Evolutionary conservation across 2,888 invertebrate species (phyloP).

Genomic region (Chrysotoxum bicinctum): DNA sequence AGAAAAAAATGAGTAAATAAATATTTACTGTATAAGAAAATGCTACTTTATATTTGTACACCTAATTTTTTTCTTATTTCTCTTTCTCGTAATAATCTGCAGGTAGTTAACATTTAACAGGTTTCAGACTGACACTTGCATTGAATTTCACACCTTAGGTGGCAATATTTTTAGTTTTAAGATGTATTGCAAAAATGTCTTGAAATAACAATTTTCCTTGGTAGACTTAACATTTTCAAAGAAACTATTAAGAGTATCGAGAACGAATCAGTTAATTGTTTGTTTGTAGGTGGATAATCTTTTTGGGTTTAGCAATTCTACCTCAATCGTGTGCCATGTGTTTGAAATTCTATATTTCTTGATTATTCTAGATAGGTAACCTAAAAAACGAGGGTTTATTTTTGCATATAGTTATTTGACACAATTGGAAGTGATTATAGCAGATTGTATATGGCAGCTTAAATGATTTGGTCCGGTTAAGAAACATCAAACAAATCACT

Average conservation of each 20-base stretch:
- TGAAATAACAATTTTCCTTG: not conserved
- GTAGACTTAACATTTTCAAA: not conserved
- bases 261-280: not conserved
- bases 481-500: not conserved
- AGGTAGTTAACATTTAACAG: no score
- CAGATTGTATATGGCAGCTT: not conserved
- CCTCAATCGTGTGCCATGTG: not conserved
- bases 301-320: not conserved
- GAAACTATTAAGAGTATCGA: not conserved
- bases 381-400: not conserved
- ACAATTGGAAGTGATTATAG: not conserved
- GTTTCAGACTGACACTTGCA: not conserved
- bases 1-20: no score
- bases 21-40: no score
- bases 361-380: not conserved
- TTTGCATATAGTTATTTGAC: not conserved
- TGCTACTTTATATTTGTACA: no score
- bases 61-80: no score
- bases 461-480: not conserved
- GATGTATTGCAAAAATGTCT: not conserved
- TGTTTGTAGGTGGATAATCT: conserved; percentile 13
- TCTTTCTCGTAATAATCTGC: no score
- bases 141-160: not conserved
- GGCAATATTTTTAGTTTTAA: not conserved
- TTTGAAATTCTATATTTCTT: not conserved